Evolutionary conservation across 2,113 vertebrate species (phyloP).

Genomic region (Dromaius novaehollandiae): DNA sequence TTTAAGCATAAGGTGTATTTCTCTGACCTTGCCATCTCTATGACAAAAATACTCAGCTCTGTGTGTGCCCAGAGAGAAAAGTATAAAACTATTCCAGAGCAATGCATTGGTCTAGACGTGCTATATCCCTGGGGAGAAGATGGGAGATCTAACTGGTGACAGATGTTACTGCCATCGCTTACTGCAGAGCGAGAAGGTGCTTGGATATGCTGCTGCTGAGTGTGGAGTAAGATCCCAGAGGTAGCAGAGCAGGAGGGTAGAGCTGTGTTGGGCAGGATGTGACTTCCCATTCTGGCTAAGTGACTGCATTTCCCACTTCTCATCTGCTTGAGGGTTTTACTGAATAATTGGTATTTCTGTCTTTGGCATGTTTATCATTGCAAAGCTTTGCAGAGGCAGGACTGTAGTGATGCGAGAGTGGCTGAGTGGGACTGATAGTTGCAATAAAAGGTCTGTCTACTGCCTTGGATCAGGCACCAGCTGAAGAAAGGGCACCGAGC

Average conservation of each 20-base stretch:
- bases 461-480: neutral
- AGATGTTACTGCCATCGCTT: neutral
- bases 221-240: neutral
- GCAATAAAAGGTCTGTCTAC: neutral
- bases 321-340: neutral
- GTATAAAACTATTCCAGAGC: neutral
- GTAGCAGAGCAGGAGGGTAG: neutral
- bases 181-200: neutral
- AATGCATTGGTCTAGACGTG: neutral
- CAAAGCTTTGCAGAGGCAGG: neutral
- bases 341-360: neutral
- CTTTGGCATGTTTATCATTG: neutral
- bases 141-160: neutral
- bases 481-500: neutral
- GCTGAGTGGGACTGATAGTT: neutral
- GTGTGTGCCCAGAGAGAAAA: neutral
- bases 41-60: conserved; percentile 32
- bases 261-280: neutral
- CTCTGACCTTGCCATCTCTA: conserved; percentile 7
- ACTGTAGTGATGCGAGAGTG: neutral
- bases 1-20: neutral
- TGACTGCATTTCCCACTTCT: neutral
- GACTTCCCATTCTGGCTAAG: neutral
- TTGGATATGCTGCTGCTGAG: neutral
- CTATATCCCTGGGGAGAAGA: neutral